phyloP scores from a whole-genome alignment of 2,113 vertebrate genomes.

The Entosphenus tridentatus region DNA sequence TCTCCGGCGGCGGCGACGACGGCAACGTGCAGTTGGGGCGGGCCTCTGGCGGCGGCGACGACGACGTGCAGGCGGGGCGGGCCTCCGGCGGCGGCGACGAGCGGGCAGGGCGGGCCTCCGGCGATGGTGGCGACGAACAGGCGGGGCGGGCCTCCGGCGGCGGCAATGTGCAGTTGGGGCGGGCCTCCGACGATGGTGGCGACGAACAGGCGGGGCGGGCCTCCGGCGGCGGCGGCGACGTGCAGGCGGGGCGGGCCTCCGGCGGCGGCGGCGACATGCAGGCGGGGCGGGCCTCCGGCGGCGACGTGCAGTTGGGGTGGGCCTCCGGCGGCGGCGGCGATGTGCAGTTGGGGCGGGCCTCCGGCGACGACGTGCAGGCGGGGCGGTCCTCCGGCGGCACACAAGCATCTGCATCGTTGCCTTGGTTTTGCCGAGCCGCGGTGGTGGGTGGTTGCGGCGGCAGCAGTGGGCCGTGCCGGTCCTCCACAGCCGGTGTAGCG shows the following conservation, averaged over 20 bases:
- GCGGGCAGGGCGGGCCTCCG: too few relatives aligned
- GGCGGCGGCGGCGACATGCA: slow-evolving; percentile 27
- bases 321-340: too few relatives aligned
- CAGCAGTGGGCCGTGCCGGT: slow-evolving; percentile 41
- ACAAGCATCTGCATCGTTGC: too few relatives aligned
- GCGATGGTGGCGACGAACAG: too few relatives aligned
- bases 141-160: too few relatives aligned
- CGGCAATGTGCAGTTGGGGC: too few relatives aligned
- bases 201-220: slow-evolving; percentile 36
- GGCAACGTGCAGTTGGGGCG: slow-evolving; percentile 16
- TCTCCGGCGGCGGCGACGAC: slow-evolving; percentile 31
- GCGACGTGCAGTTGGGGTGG: slow-evolving; percentile 33
- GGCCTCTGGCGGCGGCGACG: slow-evolving; percentile 28
- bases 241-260: slow-evolving; percentile 52
- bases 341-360: too few relatives aligned
- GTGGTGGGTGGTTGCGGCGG: slow-evolving; percentile 11
- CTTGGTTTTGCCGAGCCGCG: too few relatives aligned
- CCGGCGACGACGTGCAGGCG: too few relatives aligned
- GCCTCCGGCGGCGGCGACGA: too few relatives aligned
- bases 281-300: slow-evolving; percentile 28
- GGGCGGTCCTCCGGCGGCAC: too few relatives aligned
- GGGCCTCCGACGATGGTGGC: slow-evolving; percentile 26
- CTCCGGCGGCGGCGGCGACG: slow-evolving; percentile 24
- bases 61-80: slow-evolving; percentile 31
- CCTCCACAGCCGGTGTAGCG: slow-evolving; percentile 20